Percentiles rank a stretch among this genome's conserved stretches.
phyloP scores from a whole-genome alignment of 2,888 invertebrate species.

The Drosophila seclusa region DNA sequence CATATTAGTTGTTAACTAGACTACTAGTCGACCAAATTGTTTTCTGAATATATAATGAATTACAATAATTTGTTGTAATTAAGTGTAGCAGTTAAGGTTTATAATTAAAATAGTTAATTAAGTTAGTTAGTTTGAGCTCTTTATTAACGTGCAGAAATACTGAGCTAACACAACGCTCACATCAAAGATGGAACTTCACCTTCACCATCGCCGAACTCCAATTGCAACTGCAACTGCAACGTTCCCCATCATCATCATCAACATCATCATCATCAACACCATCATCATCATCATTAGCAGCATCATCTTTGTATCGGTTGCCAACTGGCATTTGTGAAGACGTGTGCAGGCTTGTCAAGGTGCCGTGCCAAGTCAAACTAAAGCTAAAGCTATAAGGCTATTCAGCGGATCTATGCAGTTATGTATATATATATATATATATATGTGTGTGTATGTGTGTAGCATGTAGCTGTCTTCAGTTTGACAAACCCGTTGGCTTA shows the following conservation, averaged over 20 bases:
- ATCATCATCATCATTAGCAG: slow-evolving; percentile 3
- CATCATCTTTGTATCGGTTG: slow-evolving; percentile 28
- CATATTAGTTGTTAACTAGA: background rate
- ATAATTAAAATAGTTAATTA: background rate
- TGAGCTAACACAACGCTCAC: background rate
- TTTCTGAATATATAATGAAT: background rate
- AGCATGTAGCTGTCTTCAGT: slow-evolving; percentile 56
- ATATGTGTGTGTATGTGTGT: background rate
- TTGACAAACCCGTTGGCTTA: slow-evolving; percentile 72
- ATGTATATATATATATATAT: slow-evolving; percentile 6
- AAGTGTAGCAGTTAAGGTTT: background rate
- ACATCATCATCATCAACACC: background rate
- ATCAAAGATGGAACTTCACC: slow-evolving; percentile 6
- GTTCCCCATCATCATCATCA: slow-evolving; percentile 6
- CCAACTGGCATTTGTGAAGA: slow-evolving; percentile 58
- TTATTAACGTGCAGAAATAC: background rate
- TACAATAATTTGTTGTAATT: background rate
- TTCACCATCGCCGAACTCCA: slow-evolving; percentile 13
- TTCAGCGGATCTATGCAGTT: slow-evolving; percentile 30
- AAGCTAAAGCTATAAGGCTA: slow-evolving; percentile 20
- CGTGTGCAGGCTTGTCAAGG: slow-evolving; percentile 77
- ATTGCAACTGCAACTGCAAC: slow-evolving; percentile 7
- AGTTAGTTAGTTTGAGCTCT: background rate
- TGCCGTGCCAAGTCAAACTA: slow-evolving; percentile 42
- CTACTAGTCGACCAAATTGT: too few relatives aligned